These are phyloP conservation scores for Lepidocyrtoides sp. DNA, from an alignment of 2,888 invertebrate genomes.

Conservation along the genomic window DNA sequence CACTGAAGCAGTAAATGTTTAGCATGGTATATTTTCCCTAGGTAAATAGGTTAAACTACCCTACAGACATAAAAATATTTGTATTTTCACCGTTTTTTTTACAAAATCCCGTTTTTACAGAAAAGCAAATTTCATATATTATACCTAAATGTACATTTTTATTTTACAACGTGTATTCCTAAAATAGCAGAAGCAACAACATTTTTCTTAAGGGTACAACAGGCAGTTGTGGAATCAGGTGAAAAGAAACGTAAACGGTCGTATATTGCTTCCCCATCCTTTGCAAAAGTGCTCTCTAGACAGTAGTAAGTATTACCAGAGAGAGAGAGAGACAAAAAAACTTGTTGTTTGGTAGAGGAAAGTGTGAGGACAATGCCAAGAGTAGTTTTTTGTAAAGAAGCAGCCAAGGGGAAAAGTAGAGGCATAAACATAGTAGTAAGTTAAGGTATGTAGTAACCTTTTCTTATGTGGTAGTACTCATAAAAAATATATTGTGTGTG, in stretches of 20 bases:
- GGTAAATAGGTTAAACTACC: too few relatives aligned
- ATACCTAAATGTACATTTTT: not conserved
- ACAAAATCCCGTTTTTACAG: too few relatives aligned
- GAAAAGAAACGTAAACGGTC: not conserved
- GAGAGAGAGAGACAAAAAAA: not conserved
- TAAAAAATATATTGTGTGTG: not conserved
- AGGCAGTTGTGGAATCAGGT: constrained; percentile 31
- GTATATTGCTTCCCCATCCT: not conserved
- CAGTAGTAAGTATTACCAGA: not conserved
- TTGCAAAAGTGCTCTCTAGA: constrained; percentile 3
- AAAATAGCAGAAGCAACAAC: not conserved
- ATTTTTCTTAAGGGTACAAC: not conserved
- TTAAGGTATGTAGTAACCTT: not conserved
- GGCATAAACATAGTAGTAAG: not conserved
- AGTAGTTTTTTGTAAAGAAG: not conserved
- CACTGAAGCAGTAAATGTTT: constrained; percentile 41
- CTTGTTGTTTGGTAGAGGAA: not conserved
- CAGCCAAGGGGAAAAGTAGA: not conserved
- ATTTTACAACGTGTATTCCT: not conserved
- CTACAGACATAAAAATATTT: too few relatives aligned
- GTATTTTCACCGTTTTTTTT: too few relatives aligned
- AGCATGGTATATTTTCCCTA: constrained; percentile 16
- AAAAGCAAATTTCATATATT: not conserved
- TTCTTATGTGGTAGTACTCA: not conserved
- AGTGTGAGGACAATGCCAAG: not conserved